Base-by-base conservation (phyloP, 2,113 vertebrate species). In the Formicarius rufipectus region DNA sequence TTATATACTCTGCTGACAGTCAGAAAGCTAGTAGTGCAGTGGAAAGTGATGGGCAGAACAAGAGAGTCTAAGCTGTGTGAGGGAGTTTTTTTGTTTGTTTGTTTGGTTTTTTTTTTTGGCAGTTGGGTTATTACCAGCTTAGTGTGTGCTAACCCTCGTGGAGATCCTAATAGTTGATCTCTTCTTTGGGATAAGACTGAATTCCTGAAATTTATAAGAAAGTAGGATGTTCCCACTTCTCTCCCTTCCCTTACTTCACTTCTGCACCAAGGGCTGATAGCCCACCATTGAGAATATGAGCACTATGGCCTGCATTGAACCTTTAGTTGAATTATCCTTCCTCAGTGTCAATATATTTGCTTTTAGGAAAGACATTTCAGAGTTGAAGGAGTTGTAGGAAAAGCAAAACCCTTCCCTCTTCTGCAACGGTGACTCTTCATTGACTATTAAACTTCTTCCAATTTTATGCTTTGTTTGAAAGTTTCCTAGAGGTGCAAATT, bases 131-230 rank as follows among this genome's bases (percentile, higher is more conserved):
- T 28, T 68, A 49, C 4, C 10, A 81, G 1, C 9, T 13, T 56
- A 42, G 2, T 7, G 5, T 30, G 28, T 52, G 12, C 44, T 55
- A 15, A n/a, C 19, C 14, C 6, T 62, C 22, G 35, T 1, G 0
- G 14, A 64, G 10, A 33, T n/a, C 18, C 28, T 62, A 19, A 19
- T 4, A 2, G 21, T 71, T 66, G 27, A 3, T 44, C 12, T 56
- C 15, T 27, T 71, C n/a, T n/a, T 14, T 21, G 3, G 13, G 16
- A 75, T 28, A 81, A 59, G 31, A 11, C 14, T 0, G 4, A 25
- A 7, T 42, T 60, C 56, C 30, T 78, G 27, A 39, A 78, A 42
- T 79, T 35, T 52, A 5, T 39, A 39, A 33, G 14, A 5, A 2
- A 13, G 14, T 42, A 33, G 6, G n/a, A 75, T 71, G 5, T 42